Evolutionary conservation across 2,888 invertebrate genomes (phyloP), one percentile per base, ranked within the genome.

Genomic region (Rhabditoides inermis): DNA sequence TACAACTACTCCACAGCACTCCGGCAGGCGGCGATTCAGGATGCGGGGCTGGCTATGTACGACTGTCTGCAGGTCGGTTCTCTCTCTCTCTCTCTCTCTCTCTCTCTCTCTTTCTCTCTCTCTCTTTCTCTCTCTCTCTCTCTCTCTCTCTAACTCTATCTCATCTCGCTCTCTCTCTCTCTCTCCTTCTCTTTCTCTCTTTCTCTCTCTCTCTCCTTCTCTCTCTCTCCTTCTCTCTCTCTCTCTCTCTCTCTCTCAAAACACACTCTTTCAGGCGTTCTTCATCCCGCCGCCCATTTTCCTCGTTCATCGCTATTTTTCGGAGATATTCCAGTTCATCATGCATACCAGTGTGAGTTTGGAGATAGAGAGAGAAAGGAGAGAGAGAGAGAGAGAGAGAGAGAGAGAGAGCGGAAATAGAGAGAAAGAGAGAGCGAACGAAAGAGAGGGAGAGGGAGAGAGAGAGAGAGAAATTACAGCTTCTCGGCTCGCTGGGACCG

Each of bases 251-350:
- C 26, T 22, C 28, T 56, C 32, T 3, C 25, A 25, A 45, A 18
- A 35, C 22, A 52, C n/a, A 15, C 4, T 54, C 47, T 54, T 58
- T 20, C 60, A 72, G 57, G 74, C 74, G 15, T 67, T 75, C 22
- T 82, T 84, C 51, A 84, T 89, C 44, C 88, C 89, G 0, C 87
- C 88, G 7, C 75, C 77, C 1, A 69, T 77, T 18, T 85, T 87
- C 75, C 81, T 90, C 62, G 86, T 86, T 56, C 90, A 91, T 73
- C 84, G 87, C 66, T 88, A 90, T 77, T 86, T 91, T 78, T 90
- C 87, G 78, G 82, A 89, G 60, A 82, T 91, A 35, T 90, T 87
- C 80, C 90, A 91, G 82, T 87, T 90, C 77, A 90, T 90, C 88
- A 86, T 90, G 61, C 91, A 91, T 77, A 90, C 90, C 0, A 85